These are phyloP conservation scores for Tiliacea aurago DNA, from an alignment of 2,888 invertebrate genomes.

Conservation along the genomic window DNA sequence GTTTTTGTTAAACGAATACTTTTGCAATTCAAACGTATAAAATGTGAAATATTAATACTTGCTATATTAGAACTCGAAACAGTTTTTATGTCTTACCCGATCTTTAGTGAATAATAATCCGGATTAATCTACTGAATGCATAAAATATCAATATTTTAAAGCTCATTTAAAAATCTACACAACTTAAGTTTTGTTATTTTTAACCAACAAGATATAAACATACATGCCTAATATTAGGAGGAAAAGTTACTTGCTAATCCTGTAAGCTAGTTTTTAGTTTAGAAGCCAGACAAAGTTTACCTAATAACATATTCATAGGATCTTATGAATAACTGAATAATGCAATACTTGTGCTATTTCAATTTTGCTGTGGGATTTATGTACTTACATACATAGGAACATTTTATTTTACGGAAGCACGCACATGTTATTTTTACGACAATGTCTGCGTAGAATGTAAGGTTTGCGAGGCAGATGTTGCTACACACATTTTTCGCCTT, in stretches of 20 bases:
- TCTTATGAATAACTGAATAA: slow-evolving; percentile 59
- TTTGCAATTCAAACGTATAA: background rate
- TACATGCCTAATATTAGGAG: background rate
- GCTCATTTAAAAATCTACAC: background rate
- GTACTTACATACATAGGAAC: background rate
- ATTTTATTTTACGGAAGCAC: slow-evolving; percentile 54
- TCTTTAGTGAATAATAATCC: background rate
- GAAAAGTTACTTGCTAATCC: slow-evolving; percentile 13
- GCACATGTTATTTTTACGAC: slow-evolving; percentile 58
- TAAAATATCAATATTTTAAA: background rate
- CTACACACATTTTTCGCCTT: slow-evolving; percentile 50
- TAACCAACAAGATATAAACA: background rate
- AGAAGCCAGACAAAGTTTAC: slow-evolving; percentile 6
- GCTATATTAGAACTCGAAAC: background rate
- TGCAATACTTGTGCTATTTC: slow-evolving; percentile 43
- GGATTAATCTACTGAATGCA: background rate
- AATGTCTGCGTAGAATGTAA: slow-evolving; percentile 50
- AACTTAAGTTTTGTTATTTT: background rate
- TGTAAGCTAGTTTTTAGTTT: slow-evolving; percentile 25
- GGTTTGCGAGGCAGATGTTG: slow-evolving; percentile 40
- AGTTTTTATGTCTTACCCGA: background rate
- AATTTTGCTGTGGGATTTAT: slow-evolving; percentile 30
- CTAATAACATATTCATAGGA: slow-evolving; percentile 26
- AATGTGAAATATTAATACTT: background rate
- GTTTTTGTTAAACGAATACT: background rate